Percentiles rank a stretch among this genome's conserved stretches.
Evolutionary conservation across 2,797 vertebrate species (phyloP).

Genomic region (Bradypodion ventrale): DNA sequence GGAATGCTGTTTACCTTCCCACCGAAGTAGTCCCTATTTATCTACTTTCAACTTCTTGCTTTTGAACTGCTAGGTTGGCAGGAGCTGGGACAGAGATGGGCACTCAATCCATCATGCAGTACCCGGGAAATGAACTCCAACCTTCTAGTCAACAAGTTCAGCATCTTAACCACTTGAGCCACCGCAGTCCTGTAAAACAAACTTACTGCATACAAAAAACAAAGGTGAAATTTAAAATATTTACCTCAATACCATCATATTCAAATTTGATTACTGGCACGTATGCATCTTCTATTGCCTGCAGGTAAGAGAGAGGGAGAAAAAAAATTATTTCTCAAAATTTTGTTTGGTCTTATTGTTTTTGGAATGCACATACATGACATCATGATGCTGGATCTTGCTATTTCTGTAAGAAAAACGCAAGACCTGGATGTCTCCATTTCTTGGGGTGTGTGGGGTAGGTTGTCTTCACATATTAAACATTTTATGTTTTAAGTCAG

Average conservation of each 20-base stretch:
- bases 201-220: background rate
- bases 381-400: background rate
- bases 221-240: background rate
- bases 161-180: too few species aligned
- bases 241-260: slow-evolving; percentile 97
- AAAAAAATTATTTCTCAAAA: background rate
- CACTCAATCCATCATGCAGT: too few species aligned
- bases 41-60: too few species aligned
- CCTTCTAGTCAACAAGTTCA: too few species aligned
- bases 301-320: slow-evolving; percentile 42
- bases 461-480: background rate
- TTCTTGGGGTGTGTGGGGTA: too few species aligned
- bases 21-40: too few species aligned
- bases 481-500: too few species aligned
- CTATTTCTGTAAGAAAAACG: background rate
- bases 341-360: background rate
- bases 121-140: too few species aligned
- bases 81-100: too few species aligned
- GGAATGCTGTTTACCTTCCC: too few species aligned
- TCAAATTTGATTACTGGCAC: slow-evolving; percentile 98
- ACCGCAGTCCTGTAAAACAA: too few species aligned
- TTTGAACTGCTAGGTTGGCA: too few species aligned
- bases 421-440: background rate
- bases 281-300: slow-evolving; percentile 98
- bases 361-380: background rate